These are phyloP conservation scores for Melanogrammus aeglefinus DNA, from an alignment of 2,797 vertebrate species.

Conservation along the genomic window DNA sequence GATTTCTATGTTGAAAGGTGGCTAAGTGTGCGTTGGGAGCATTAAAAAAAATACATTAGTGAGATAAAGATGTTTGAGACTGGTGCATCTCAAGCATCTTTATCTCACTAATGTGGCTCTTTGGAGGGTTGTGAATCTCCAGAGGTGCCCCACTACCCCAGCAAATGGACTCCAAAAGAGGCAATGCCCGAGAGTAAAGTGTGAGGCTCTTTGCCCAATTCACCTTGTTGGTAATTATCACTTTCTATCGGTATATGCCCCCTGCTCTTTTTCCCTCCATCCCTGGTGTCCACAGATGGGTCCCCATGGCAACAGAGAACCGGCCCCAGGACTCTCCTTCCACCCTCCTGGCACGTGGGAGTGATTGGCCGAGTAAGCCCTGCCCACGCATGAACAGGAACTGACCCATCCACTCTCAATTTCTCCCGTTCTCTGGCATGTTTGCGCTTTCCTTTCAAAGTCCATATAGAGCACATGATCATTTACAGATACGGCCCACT, in stretches of 20 bases:
- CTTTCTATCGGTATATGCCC: no score
- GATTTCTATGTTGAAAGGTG: neutral
- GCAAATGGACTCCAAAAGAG: neutral
- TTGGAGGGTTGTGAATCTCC: neutral
- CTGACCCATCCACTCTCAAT: neutral
- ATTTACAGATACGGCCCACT: neutral
- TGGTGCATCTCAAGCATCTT: neutral
- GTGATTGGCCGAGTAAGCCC: neutral
- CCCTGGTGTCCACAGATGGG: neutral
- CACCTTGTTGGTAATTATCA: no score
- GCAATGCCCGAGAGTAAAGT: neutral
- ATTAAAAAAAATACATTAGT: no score
- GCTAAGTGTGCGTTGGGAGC: neutral
- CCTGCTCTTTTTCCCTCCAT: no score
- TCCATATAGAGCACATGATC: neutral
- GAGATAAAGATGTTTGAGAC: neutral
- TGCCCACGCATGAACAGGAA: slow-evolving; percentile 6
- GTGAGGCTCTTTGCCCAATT: no score
- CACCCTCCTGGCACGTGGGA: slow-evolving; percentile 2
- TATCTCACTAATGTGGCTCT: neutral
- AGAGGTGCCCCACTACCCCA: no score
- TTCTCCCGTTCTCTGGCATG: neutral
- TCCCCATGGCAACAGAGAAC: neutral
- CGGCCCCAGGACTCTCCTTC: neutral
- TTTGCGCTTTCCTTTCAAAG: neutral